These are phyloP conservation scores for Cossypha heuglini DNA, from an alignment of 2,797 vertebrate genomes.

Conservation along the genomic window DNA sequence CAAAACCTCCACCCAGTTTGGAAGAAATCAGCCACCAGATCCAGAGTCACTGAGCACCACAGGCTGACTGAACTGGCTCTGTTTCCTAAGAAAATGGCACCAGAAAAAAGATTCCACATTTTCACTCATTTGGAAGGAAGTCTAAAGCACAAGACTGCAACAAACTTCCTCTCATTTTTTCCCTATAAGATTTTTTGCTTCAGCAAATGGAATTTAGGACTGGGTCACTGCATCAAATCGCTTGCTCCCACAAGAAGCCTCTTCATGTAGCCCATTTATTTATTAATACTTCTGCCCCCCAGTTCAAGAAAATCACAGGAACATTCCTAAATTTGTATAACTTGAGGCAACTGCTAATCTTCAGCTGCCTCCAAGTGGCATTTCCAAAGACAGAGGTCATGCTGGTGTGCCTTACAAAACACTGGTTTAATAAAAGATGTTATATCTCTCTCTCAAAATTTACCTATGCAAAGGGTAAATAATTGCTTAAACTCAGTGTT, in stretches of 20 bases:
- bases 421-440: not conserved
- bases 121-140: not conserved
- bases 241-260: constrained; percentile 6
- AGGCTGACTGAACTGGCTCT: not conserved
- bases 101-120: not conserved
- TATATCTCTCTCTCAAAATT: not conserved
- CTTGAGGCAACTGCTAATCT: not conserved
- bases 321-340: not conserved
- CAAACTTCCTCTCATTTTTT: not conserved
- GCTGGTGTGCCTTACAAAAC: not conserved
- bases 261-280: not conserved
- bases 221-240: not conserved
- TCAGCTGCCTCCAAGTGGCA: not conserved
- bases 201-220: constrained; percentile 28
- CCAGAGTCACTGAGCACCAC: not conserved
- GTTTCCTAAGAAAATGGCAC: not conserved
- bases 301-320: not conserved
- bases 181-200: not conserved
- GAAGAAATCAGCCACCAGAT: not conserved
- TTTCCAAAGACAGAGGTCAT: not conserved
- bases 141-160: not conserved
- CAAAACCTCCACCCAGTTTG: not conserved
- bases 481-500: constrained; percentile 7
- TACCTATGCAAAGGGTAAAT: constrained; percentile 13
- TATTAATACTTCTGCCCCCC: constrained; percentile 1